These are phyloP conservation scores for Folsomia manolachei DNA, from an alignment of 2,888 invertebrate genomes.

Conservation along the genomic window DNA sequence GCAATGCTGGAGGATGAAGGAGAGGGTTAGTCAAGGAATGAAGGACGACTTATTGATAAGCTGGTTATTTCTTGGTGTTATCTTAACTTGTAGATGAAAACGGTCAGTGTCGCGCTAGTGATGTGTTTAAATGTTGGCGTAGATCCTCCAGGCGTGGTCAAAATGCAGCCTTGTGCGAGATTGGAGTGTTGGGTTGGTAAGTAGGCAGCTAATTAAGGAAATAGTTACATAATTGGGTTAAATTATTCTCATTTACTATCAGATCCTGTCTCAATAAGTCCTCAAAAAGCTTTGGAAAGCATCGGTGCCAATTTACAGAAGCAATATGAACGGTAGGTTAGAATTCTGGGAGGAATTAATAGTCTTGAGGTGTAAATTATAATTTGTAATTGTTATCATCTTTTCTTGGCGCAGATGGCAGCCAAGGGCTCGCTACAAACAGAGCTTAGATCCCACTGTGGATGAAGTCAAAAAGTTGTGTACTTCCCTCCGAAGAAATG, in stretches of 20 bases:
- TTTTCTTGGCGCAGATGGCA: slow-evolving; percentile 68
- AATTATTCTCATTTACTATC: slow-evolving; percentile 45
- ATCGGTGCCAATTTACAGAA: slow-evolving; percentile 88
- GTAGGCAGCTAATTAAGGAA: slow-evolving; percentile 40
- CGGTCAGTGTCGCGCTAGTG: slow-evolving; percentile 96
- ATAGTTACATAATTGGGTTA: background rate
- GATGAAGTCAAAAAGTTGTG: slow-evolving; percentile 98
- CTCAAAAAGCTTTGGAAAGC: slow-evolving; percentile 85
- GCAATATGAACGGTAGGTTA: slow-evolving; percentile 86
- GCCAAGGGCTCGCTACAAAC: slow-evolving; percentile 94
- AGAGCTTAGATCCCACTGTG: slow-evolving; percentile 92
- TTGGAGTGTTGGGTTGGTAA: slow-evolving; percentile 96
- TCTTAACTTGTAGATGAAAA: slow-evolving; percentile 90
- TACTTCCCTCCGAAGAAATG: slow-evolving; percentile 87
- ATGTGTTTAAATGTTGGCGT: slow-evolving; percentile 98
- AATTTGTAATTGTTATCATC: background rate
- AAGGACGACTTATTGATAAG: slow-evolving; percentile 1
- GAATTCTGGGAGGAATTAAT: background rate
- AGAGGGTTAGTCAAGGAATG: slow-evolving; percentile 64
- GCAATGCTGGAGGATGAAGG: slow-evolving; percentile 89
- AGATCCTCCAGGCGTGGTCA: slow-evolving; percentile 96
- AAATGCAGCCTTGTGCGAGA: slow-evolving; percentile 93
- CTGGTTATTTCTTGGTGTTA: slow-evolving; percentile 12
- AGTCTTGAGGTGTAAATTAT: background rate
- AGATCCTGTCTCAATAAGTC: slow-evolving; percentile 84